Evolutionary conservation across 2,113 vertebrate species (phyloP).

Genomic region (Aspiorhynchus laticeps): DNA sequence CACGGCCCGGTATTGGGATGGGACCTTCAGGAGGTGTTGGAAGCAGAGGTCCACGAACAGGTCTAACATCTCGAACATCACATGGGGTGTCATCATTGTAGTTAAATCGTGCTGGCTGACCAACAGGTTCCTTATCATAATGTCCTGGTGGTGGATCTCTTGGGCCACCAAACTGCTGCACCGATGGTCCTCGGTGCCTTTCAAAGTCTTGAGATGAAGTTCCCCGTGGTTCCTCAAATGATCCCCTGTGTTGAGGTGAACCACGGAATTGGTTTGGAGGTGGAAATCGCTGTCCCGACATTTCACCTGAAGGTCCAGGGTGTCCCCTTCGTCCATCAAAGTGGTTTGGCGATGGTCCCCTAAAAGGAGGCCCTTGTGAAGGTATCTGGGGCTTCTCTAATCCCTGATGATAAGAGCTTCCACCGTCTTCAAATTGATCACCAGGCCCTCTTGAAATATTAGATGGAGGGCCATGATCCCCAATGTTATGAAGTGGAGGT

Average conservation of each 20-base stretch:
- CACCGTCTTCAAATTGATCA: constrained; percentile 67
- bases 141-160: constrained; percentile 73
- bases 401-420: constrained; percentile 62
- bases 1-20: constrained; percentile 60
- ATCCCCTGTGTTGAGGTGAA: constrained; percentile 80
- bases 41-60: constrained; percentile 80
- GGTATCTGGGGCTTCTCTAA: constrained; percentile 66
- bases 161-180: constrained; percentile 80
- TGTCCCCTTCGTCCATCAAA: constrained; percentile 79
- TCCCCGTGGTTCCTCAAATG: constrained; percentile 86
- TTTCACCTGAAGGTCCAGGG: constrained; percentile 60
- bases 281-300: constrained; percentile 70
- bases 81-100: constrained; percentile 81
- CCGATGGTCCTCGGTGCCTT: constrained; percentile 75
- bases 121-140: constrained; percentile 63
- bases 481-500: constrained; percentile 76
- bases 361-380: constrained; percentile 63
- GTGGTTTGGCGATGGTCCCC: constrained; percentile 69
- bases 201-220: constrained; percentile 78
- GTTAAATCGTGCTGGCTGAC: constrained; percentile 75
- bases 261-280: constrained; percentile 78
- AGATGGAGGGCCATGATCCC: constrained; percentile 76
- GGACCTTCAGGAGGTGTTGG: constrained; percentile 81
- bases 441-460: constrained; percentile 62
- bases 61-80: constrained; percentile 71